phyloP scores from a whole-genome alignment of 2,113 vertebrate species.

The Ifrita kowaldi region DNA sequence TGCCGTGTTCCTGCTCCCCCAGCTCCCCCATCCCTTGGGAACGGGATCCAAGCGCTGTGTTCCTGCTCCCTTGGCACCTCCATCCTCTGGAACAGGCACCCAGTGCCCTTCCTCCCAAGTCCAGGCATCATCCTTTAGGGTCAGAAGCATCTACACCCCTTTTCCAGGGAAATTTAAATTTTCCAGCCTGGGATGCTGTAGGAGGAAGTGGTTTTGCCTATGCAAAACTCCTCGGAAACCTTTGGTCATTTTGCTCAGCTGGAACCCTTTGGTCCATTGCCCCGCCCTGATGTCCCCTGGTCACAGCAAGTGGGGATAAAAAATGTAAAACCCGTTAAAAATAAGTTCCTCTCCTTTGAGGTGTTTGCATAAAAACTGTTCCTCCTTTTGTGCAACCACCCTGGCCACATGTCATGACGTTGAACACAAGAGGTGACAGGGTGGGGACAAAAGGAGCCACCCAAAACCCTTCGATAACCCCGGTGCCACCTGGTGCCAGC shows the following conservation, averaged over 20 bases:
- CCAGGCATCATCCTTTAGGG: not conserved
- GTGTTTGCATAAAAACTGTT: not conserved
- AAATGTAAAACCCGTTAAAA: not conserved
- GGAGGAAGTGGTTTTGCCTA: not conserved
- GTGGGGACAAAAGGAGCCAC: not conserved
- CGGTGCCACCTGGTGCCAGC: not conserved
- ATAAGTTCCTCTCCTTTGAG: not conserved
- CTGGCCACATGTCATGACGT: fast-evolving
- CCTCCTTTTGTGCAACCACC: not conserved
- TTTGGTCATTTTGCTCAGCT: too few relatives aligned
- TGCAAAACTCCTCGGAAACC: not conserved
- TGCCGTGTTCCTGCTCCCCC: not conserved
- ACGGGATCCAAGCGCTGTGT: too few relatives aligned
- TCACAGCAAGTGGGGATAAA: not conserved
- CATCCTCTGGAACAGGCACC: not conserved
- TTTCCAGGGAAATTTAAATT: not conserved
- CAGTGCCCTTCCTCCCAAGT: not conserved
- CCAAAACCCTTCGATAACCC: not conserved
- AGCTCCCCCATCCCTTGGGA: not conserved
- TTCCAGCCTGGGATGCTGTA: not conserved
- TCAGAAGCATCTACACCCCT: not conserved
- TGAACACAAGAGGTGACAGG: not conserved
- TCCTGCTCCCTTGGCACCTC: not conserved
- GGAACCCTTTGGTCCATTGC: not conserved
- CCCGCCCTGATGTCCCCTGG: fast-evolving